Evolutionary conservation across 1,140 invertebrate species (phyloP).

Genomic region (Drosophila nasuta): DNA sequence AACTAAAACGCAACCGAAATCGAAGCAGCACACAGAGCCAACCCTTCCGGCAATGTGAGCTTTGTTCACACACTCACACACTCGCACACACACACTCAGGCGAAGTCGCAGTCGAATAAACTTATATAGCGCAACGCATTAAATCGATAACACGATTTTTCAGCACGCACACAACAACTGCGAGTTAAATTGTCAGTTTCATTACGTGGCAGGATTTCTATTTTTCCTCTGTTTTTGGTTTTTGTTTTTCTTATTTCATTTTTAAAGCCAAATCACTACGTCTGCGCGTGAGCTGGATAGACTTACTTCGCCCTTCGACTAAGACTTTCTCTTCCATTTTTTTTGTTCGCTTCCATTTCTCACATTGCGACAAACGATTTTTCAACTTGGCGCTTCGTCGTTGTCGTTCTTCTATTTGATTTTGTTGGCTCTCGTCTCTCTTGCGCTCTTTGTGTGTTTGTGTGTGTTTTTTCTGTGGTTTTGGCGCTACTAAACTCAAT

Average conservation of each 20-base stretch:
- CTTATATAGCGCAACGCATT: constrained; percentile 63
- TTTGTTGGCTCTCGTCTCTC: constrained; percentile 19
- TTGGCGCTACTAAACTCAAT: constrained; percentile 64
- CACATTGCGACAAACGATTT: constrained; percentile 79
- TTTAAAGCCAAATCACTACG: constrained; percentile 81
- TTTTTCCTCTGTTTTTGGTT: constrained; percentile 11
- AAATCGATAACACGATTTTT: constrained; percentile 84
- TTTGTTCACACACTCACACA: neutral
- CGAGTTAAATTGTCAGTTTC: constrained; percentile 83
- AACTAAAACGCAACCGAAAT: constrained; percentile 30
- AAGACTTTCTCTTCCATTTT: neutral
- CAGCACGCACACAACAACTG: constrained; percentile 69
- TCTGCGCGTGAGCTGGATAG: constrained; percentile 62
- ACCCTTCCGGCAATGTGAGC: constrained; percentile 40
- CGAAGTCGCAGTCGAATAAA: neutral
- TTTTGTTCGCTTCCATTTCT: constrained; percentile 31
- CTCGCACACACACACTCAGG: neutral
- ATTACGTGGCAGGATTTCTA: constrained; percentile 74
- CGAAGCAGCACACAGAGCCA: constrained; percentile 23
- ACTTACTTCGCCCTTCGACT: neutral
- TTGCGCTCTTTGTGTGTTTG: constrained; percentile 17
- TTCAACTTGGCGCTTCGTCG: constrained; percentile 80
- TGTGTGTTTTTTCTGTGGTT: constrained; percentile 36
- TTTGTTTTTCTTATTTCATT: constrained; percentile 18
- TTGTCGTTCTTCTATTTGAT: constrained; percentile 36